These are phyloP conservation scores for Caenorhabditis sinica DNA, from an alignment of 2,888 invertebrate species.

Conservation along the genomic window DNA sequence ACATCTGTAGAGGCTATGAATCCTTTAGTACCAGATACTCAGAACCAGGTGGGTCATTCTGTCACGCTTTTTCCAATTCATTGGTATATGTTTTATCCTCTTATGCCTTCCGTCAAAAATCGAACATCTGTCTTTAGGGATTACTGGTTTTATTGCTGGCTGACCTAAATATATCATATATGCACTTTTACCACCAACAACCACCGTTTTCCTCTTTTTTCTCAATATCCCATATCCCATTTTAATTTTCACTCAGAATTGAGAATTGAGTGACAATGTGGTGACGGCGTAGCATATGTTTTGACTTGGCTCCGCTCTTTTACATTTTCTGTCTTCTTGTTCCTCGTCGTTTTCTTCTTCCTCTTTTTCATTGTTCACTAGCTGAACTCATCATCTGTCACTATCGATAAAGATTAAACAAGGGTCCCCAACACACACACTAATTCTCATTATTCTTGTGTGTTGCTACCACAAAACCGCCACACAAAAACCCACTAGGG, in stretches of 20 bases:
- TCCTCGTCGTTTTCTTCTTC: constrained; percentile 23
- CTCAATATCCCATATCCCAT: background rate
- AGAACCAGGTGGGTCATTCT: constrained; percentile 35
- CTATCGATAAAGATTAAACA: constrained; percentile 39
- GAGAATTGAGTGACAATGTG: constrained; percentile 42
- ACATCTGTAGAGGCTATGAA: constrained; percentile 31
- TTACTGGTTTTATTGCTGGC: constrained; percentile 54
- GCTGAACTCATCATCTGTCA: constrained; percentile 49
- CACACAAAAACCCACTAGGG: constrained; percentile 15
- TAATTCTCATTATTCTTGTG: constrained; percentile 33
- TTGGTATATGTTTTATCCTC: constrained; percentile 12
- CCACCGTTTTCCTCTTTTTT: background rate
- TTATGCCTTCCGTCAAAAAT: constrained; percentile 1
- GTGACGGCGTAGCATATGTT: constrained; percentile 44
- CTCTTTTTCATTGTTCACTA: constrained; percentile 14
- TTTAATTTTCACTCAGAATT: background rate
- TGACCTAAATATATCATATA: constrained; percentile 45
- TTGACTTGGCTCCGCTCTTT: constrained; percentile 40
- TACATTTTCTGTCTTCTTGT: constrained; percentile 24
- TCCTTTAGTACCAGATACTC: constrained; percentile 22
- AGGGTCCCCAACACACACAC: background rate
- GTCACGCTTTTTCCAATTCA: constrained; percentile 24
- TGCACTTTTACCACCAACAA: constrained; percentile 38
- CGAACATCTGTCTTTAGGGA: constrained; percentile 43
- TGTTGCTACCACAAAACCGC: constrained; percentile 17